These are phyloP conservation scores for Scaptomyza tumidula DNA, from an alignment of 2,888 invertebrate species.

Conservation along the genomic window DNA sequence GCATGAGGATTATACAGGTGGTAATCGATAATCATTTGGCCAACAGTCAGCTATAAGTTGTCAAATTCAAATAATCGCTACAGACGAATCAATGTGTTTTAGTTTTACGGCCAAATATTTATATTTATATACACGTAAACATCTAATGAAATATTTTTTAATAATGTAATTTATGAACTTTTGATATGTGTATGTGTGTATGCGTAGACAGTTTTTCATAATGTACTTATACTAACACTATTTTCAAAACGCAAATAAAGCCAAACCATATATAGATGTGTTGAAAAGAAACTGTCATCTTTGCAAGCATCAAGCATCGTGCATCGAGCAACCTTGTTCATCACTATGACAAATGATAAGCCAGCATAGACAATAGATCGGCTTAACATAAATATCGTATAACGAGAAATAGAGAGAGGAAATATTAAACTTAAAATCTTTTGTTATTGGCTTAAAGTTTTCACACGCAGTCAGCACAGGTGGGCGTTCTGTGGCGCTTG, in stretches of 20 bases:
- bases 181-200: slow-evolving; percentile 47
- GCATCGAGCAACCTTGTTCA: slow-evolving; percentile 48
- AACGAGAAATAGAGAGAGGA: slow-evolving; percentile 1
- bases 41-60: slow-evolving; percentile 63
- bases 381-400: slow-evolving; percentile 34
- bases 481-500: slow-evolving; percentile 54
- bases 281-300: slow-evolving; percentile 59
- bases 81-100: slow-evolving; percentile 12
- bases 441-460: slow-evolving; percentile 52
- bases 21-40: slow-evolving; percentile 81
- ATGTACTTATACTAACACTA: slow-evolving; percentile 28
- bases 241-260: slow-evolving; percentile 61
- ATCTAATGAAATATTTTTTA: slow-evolving; percentile 35
- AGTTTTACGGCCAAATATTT: slow-evolving; percentile 19
- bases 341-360: slow-evolving; percentile 68
- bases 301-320: slow-evolving; percentile 15
- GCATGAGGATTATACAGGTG: slow-evolving; percentile 81
- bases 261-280: slow-evolving; percentile 48
- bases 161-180: slow-evolving; percentile 42
- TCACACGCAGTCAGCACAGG: slow-evolving; percentile 65
- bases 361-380: slow-evolving; percentile 65
- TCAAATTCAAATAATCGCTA: not conserved
- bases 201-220: slow-evolving; percentile 45
- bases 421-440: slow-evolving; percentile 26
- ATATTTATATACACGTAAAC: slow-evolving; percentile 1